phyloP scores from a whole-genome alignment of 2,113 vertebrate species.

The Cheilinus undulatus region DNA sequence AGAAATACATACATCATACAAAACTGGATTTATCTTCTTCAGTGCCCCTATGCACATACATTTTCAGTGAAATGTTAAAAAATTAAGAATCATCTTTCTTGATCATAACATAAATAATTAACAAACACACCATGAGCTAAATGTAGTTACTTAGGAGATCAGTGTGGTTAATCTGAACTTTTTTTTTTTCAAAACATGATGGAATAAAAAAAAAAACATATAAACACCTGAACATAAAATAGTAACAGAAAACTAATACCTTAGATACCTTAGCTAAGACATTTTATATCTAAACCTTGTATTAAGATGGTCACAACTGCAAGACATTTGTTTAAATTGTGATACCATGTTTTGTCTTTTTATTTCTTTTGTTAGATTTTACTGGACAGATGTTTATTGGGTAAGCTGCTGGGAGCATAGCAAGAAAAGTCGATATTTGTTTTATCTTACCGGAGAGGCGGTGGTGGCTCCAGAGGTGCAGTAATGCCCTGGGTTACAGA shows the following conservation, averaged over 20 bases:
- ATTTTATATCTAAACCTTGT: not conserved
- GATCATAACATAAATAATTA: too few relatives aligned
- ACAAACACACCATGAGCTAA: too few relatives aligned
- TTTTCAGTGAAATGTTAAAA: too few relatives aligned
- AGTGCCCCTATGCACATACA: too few relatives aligned
- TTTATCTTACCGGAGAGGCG: conserved; percentile 84
- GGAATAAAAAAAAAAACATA: not conserved
- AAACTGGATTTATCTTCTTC: too few relatives aligned
- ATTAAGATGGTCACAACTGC: too few relatives aligned
- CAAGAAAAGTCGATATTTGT: not conserved
- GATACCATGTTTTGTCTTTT: not conserved
- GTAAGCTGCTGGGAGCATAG: not conserved
- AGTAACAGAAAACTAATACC: not conserved
- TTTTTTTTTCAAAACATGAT: too few relatives aligned
- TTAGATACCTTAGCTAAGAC: conserved; percentile 14
- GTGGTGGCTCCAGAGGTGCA: conserved; percentile 83
- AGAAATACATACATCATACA: too few relatives aligned
- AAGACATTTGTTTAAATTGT: too few relatives aligned
- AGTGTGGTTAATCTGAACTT: too few relatives aligned
- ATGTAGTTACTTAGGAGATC: too few relatives aligned
- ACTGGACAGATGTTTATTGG: not conserved
- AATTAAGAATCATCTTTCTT: too few relatives aligned
- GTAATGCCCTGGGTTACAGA: conserved; percentile 84
- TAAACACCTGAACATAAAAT: not conserved
- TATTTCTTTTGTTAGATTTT: not conserved